These are phyloP conservation scores for Campylomormyrus numenius DNA, from an alignment of 2,113 vertebrate genomes.

Conservation along the genomic window DNA sequence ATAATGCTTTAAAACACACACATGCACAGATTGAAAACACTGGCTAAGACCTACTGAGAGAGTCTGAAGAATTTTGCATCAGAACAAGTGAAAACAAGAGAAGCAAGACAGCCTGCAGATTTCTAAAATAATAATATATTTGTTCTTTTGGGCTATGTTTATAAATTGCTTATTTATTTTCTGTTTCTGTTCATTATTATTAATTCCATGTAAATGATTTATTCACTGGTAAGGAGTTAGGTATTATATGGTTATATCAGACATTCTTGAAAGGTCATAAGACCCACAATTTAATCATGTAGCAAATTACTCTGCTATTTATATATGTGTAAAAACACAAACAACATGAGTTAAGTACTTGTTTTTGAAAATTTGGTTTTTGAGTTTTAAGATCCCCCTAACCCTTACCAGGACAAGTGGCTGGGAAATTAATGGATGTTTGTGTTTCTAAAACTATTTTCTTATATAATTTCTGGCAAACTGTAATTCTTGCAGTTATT, in stretches of 20 bases:
- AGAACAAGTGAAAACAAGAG: neutral
- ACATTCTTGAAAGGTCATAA: neutral
- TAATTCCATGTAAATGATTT: constrained; percentile 13
- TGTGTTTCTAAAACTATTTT: neutral
- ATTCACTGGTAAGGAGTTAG: neutral
- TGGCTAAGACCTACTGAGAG: neutral
- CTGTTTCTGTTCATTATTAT: neutral
- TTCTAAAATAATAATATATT: neutral
- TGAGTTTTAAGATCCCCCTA: neutral
- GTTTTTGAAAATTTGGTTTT: neutral
- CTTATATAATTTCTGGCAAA: neutral
- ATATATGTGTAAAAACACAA: neutral
- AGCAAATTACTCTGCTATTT: neutral
- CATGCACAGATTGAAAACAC: neutral
- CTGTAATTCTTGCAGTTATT: neutral
- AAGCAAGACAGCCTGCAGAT: neutral
- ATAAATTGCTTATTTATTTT: constrained; percentile 14
- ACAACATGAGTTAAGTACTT: neutral
- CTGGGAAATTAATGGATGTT: neutral
- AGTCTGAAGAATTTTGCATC: neutral
- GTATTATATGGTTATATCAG: neutral
- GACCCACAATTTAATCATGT: neutral
- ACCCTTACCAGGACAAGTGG: neutral
- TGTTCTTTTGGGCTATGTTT: neutral
- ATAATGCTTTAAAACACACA: neutral